Base-by-base conservation (phyloP, 2,888 invertebrate species). In the Chymomyza caudatula region DNA sequence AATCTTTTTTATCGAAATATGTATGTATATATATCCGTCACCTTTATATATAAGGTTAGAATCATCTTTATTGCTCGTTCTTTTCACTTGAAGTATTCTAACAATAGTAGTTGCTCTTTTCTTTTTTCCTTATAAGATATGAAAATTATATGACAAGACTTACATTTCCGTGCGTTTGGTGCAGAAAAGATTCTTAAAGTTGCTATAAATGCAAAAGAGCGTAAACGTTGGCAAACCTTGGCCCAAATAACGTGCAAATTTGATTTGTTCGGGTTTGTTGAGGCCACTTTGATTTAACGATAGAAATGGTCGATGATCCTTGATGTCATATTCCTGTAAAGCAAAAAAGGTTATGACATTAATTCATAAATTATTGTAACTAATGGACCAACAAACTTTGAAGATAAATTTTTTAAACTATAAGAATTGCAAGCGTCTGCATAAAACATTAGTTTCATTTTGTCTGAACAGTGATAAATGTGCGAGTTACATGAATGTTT, bases 181-280 rank as follows among this genome's bases (percentile, higher is more conserved):
- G 87, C 90, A 90, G 75, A 90, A 90, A 55, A 90, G 84, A 87
- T 90, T 90, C 79, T 90, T 90, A 84, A 90, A 90, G 80, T 90
- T 90, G 87, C 90, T 90, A 84, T 90, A 90, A 90, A 90, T 90
- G 90, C 90, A 90, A 76, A 90, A 90, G 66, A 90, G 85, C 67
- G 90, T 90, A 76, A 90, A 90, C 71, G 89, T 89, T 70, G 90
- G 90, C 75, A 90, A 79, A 58, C 90, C 90, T 78, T 88, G 90
- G 61, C 90, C 90, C 78, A 90, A 85, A 86, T 89, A 90, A 72
- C 90, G 88, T 54, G 90, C 90, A 80, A 90, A 90, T 84, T 90
- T 90, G 23, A 90, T 90, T 85, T 90, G 90, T 79, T 90, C 90
- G 51, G 90, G 89, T 72, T 90, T 90, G 67, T 89, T 90, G 75